These are phyloP conservation scores for Balanococcus diminutus DNA, from an alignment of 2,888 invertebrate species.

Conservation along the genomic window DNA sequence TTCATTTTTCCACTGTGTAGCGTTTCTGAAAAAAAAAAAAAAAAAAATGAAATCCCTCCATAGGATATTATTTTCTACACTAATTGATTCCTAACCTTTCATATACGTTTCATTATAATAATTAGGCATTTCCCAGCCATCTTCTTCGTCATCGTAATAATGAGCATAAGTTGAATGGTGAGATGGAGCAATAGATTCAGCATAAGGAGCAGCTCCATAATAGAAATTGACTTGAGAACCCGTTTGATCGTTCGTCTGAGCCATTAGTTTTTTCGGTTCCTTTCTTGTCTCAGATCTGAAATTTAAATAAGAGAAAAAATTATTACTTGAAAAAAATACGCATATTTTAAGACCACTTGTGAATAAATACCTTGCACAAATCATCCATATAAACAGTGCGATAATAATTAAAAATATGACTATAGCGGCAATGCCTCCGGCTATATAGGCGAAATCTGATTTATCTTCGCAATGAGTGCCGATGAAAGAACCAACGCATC, in stretches of 20 bases:
- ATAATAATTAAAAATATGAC: conserved; percentile 91
- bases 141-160: conserved; percentile 94
- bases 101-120: conserved; percentile 96
- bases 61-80: background rate
- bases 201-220: conserved; percentile 93
- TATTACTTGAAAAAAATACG: too few species aligned
- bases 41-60: background rate
- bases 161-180: conserved; percentile 95
- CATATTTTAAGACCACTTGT: too few species aligned
- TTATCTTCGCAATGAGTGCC: conserved; percentile 87
- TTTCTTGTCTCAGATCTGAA: conserved; percentile 80
- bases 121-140: conserved; percentile 97
- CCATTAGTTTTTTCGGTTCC: conserved; percentile 89
- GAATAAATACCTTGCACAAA: conserved; percentile 78
- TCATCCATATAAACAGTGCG: conserved; percentile 95
- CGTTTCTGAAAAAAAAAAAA: conserved; percentile 14
- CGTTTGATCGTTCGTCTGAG: conserved; percentile 87
- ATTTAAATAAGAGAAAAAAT: background rate
- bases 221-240: conserved; percentile 96
- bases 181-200: conserved; percentile 92
- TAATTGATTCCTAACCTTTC: conserved; percentile 71
- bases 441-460: conserved; percentile 94
- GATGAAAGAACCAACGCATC: conserved; percentile 90
- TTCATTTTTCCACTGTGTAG: conserved; percentile 63
- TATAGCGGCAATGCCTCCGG: conserved; percentile 92